Base-by-base conservation (phyloP, 2,113 vertebrate species). In the Aramus guarauna region DNA sequence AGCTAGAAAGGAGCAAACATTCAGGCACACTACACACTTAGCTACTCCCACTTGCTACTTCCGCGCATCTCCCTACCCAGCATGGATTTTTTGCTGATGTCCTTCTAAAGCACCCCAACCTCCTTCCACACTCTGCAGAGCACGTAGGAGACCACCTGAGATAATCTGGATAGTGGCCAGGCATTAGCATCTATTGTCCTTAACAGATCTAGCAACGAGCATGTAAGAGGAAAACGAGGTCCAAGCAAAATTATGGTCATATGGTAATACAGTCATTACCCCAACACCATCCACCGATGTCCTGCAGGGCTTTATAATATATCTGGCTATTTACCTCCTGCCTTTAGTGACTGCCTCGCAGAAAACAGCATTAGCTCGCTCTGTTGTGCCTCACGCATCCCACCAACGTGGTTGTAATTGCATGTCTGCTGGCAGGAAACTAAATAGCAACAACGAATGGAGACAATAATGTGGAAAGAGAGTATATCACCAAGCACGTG, bases 301-400 rank as follows among this genome's bases (percentile, higher is more conserved):
- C 78, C 94, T 90, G 85, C 82, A 75, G 66, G 60, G 88, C 39
- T 90, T 47, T 62, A 32, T 26, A 92, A 72, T 3, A 85, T 66
- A 85, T 13, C 56, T 66, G 52, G 30, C 50, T 58, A 53, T 67
- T 91, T 83, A 73, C 67, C 87, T 79, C 76, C 87, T 36, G 67
- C 75, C 71, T 83, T 62, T 48, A 88, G 55, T 30, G 74, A 78
- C 36, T 4, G 1, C 66, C 41, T 94, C 0, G 0, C 27, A 41
- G 90, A 74, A 91, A 81, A 69, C 0, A 1, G 73, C 60, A 88
- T 78, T 68, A 90, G 23, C 55, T 92, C 3, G 1, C 74, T 78
- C 82, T 78, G 74, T 18, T 58, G 15, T 52, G 53, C 67, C 66
- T 92, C 86, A 78, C 1, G 0, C 50, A 47, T 47, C 56, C 66